Conservation (phyloP, 2,888 invertebrate genomes). For the Platycheirus albimanus region DNA sequence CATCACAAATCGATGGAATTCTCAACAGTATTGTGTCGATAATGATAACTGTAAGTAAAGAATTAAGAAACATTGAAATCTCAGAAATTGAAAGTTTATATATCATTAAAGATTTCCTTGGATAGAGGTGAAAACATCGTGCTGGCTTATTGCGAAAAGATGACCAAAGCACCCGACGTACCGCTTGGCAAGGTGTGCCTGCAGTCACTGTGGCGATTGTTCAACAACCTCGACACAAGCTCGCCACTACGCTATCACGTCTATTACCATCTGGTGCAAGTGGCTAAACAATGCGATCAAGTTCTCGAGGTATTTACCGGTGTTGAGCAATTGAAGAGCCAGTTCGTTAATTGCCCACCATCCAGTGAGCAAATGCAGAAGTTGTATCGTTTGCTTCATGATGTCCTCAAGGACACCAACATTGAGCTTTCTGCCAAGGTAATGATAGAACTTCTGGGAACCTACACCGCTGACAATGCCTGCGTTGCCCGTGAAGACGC, state of each 20-base stretch:
- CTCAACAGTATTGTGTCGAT: constrained; percentile 98
- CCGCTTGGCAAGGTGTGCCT: constrained; percentile 91
- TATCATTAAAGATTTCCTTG: constrained; percentile 87
- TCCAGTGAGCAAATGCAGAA: constrained; percentile 96
- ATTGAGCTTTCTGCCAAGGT: constrained; percentile 96
- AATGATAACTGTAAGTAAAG: constrained; percentile 92
- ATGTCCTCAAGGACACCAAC: constrained; percentile 93
- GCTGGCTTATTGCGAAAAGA: constrained; percentile 94
- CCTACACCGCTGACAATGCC: constrained; percentile 98
- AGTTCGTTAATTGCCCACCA: constrained; percentile 90
- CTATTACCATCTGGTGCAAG: constrained; percentile 94
- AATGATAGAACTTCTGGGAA: constrained; percentile 97
- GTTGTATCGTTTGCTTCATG: constrained; percentile 93
- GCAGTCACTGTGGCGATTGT: constrained; percentile 87
- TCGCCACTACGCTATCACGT: constrained; percentile 95
- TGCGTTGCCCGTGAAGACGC: constrained; percentile 98
- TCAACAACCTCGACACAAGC: constrained; percentile 93
- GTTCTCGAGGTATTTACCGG: constrained; percentile 93
- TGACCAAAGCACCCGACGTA: constrained; percentile 92
- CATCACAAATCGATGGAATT: constrained; percentile 94
- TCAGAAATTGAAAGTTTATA: background rate
- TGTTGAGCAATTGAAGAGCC: constrained; percentile 91
- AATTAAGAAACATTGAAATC: too few species aligned
- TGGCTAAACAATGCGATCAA: constrained; percentile 94
- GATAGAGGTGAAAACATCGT: constrained; percentile 95